Conservation (phyloP, 2,888 invertebrate species). For the Malacosoma neustria region DNA sequence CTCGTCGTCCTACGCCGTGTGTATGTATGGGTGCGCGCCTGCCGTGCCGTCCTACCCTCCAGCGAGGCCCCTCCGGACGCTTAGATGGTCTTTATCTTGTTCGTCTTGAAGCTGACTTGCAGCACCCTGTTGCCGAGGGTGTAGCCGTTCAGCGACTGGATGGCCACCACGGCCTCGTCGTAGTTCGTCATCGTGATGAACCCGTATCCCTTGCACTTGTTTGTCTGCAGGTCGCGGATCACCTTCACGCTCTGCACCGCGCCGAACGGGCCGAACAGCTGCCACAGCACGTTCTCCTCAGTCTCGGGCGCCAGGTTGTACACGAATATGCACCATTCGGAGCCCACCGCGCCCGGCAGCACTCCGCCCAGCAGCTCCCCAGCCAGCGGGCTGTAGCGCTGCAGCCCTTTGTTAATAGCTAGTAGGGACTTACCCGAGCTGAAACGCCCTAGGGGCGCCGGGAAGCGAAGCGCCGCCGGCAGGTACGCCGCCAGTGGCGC, state of each 20-base stretch:
- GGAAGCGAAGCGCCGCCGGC: constrained; percentile 80
- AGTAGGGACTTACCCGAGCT: constrained; percentile 94
- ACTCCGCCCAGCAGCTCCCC: constrained; percentile 87
- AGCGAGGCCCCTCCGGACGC: constrained; percentile 53
- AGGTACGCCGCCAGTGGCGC: constrained; percentile 90
- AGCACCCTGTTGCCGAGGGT: constrained; percentile 92
- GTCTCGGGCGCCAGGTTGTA: constrained; percentile 97
- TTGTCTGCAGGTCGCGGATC: constrained; percentile 92
- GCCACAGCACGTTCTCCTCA: constrained; percentile 96
- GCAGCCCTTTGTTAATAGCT: constrained; percentile 84
- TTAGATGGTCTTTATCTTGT: constrained; percentile 84
- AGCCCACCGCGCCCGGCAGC: constrained; percentile 82
- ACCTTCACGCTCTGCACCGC: constrained; percentile 95
- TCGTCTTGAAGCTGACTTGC: constrained; percentile 94
- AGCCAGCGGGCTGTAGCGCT: constrained; percentile 90
- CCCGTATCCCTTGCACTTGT: constrained; percentile 96
- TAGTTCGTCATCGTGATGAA: constrained; percentile 97
- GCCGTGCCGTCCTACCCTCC: constrained; percentile 71
- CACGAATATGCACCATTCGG: constrained; percentile 95
- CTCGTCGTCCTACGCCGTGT: constrained; percentile 13
- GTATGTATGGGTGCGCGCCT: constrained; percentile 70
- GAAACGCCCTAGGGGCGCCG: constrained; percentile 81
- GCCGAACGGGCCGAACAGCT: constrained; percentile 96
- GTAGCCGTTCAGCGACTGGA: constrained; percentile 93
- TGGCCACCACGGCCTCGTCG: constrained; percentile 93